Base-by-base conservation (phyloP, 2,888 invertebrate genomes). In the Polietes domitor region DNA sequence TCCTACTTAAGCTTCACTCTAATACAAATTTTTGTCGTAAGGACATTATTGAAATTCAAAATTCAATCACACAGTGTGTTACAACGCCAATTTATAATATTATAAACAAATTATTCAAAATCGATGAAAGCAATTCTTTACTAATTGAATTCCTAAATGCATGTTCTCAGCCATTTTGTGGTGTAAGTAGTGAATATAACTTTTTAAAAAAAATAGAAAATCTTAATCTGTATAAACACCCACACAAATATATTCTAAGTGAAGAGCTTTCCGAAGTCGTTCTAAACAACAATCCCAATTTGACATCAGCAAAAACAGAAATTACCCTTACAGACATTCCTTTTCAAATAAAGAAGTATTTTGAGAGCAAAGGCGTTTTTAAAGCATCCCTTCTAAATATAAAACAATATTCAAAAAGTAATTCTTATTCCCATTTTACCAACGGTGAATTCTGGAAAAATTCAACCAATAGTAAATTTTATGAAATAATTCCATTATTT, bases 261-360 rank as follows among this genome's bases (percentile, higher is more conserved):
- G 55, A 80, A 41, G 82, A 82, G 47, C 55, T 78, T 63, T 78
- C 73, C 53, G 80, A 65, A 77, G 65, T 83, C 28, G 74, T 82
- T 71, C 41, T 76, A 47, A 79, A 76, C 47, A 79, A 82, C 37
- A 72, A 77, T 71, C 80, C 82, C 53, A 73, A 72, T 61, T 75
- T 85, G 47, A 63, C 78, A 43, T 41, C 50, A 61, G 72, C 65
- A 76, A 79, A 73, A 68, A 73, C 68, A 70, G 77, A 82, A 65
- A 78, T 80, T 43, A 75, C 71, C 6, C 78, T 84, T 72, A 63
- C 65, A 68, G 78, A 80, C 58, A 82, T 85, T 61, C 47, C 55
- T 53, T 85, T 85, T 70, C 85, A 85, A 79, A 82, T 82, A 71
- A 78, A 85, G 55, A 79, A 70, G 21, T 82, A 76, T 79, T 76